phyloP scores from a whole-genome alignment of 1,140 invertebrate species.

The Amyelois transitella region DNA sequence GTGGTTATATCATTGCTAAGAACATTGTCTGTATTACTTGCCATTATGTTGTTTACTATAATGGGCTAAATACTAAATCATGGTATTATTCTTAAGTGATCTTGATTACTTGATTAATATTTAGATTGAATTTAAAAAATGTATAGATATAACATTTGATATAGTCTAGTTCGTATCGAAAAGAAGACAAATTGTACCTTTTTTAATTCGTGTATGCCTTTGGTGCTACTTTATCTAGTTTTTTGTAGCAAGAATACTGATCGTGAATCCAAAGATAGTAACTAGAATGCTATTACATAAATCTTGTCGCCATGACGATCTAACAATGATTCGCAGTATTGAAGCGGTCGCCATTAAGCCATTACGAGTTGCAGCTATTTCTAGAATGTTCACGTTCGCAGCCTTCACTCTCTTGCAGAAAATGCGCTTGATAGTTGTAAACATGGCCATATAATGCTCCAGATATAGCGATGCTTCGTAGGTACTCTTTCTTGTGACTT shows the following conservation, averaged over 20 bases:
- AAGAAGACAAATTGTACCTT: no score
- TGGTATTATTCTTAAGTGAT: no score
- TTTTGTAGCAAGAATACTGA: not conserved
- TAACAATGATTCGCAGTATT: not conserved
- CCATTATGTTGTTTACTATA: not conserved
- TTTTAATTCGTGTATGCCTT: no score
- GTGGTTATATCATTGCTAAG: slow-evolving; percentile 15
- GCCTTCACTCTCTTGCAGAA: not conserved
- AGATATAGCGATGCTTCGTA: not conserved
- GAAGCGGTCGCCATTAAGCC: not conserved
- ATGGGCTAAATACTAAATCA: no score
- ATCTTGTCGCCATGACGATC: not conserved
- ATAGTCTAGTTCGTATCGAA: no score
- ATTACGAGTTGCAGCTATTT: not conserved
- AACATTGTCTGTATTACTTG: not conserved
- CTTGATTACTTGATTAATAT: no score
- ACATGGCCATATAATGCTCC: not conserved
- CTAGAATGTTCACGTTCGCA: not conserved
- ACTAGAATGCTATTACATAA: not conserved
- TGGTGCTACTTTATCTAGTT: not conserved
- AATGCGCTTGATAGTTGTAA: not conserved
- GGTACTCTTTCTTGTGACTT: not conserved
- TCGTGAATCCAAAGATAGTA: not conserved
- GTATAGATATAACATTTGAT: no score
- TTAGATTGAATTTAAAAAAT: no score